Percentiles rank a stretch among this genome's conserved stretches.
Evolutionary conservation across 2,888 invertebrate genomes (phyloP).

Genomic region (Tuta absoluta): DNA sequence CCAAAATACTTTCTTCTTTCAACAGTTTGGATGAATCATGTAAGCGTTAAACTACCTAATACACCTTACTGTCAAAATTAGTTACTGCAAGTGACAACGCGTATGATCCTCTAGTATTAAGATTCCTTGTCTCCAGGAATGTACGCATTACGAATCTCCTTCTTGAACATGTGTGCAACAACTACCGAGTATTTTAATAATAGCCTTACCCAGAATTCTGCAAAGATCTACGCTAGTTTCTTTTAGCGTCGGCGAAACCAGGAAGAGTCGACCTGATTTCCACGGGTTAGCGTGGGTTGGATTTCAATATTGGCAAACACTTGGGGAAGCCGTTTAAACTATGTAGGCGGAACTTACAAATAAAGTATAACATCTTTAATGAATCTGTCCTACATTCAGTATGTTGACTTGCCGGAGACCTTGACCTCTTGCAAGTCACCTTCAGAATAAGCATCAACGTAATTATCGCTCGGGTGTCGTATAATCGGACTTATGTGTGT

Average conservation of each 20-base stretch:
- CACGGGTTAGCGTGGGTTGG: background rate
- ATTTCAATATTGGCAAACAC: constrained; percentile 10
- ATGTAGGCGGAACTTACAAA: constrained; percentile 7
- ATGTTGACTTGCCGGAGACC: constrained; percentile 17
- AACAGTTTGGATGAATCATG: no score
- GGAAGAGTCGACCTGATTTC: background rate
- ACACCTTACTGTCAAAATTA: no score
- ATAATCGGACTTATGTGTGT: constrained; percentile 9
- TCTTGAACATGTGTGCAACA: no score
- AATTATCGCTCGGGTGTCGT: constrained; percentile 14
- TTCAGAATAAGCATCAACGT: constrained; percentile 13
- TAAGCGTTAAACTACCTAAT: no score
- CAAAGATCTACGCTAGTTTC: background rate
- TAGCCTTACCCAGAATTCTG: constrained; percentile 10
- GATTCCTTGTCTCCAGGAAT: no score
- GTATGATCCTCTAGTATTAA: no score
- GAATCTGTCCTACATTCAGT: constrained; percentile 8
- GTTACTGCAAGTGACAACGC: no score
- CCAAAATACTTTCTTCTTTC: no score
- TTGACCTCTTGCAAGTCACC: constrained; percentile 17
- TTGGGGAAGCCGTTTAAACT: background rate
- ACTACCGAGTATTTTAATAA: background rate
- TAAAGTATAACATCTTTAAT: background rate
- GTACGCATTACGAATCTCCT: no score
- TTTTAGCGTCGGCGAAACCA: background rate